phyloP scores from a whole-genome alignment of 1,140 invertebrate genomes.

The Hylaeus anthracinus region DNA sequence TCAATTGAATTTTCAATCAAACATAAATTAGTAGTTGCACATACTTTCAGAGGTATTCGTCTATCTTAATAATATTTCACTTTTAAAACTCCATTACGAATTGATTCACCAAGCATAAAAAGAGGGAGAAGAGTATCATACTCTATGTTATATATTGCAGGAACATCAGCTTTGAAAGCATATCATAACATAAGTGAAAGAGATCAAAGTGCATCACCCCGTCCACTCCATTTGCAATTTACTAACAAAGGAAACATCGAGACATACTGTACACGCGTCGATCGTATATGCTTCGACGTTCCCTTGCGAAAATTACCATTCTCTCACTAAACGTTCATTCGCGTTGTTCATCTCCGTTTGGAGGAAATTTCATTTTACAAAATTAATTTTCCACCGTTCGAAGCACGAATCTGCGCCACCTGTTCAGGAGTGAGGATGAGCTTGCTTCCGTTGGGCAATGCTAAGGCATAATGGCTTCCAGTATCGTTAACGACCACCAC shows the following conservation, averaged over 20 bases:
- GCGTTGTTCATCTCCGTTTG: background rate
- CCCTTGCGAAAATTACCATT: too few species aligned
- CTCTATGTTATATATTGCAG: background rate
- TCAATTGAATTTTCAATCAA: too few species aligned
- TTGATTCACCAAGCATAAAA: background rate
- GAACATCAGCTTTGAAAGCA: conserved; percentile 17
- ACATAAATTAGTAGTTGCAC: too few species aligned
- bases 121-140: background rate
- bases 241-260: too few species aligned
- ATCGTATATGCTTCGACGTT: too few species aligned
- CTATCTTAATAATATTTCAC: background rate
- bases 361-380: conserved; percentile 60
- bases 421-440: conserved; percentile 78
- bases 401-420: conserved; percentile 77
- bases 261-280: too few species aligned
- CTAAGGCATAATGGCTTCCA: conserved; percentile 78
- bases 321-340: background rate
- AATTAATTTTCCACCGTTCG: conserved; percentile 76
- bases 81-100: background rate
- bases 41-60: too few species aligned
- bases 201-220: background rate
- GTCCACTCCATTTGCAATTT: background rate
- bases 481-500: conserved; percentile 79
- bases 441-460: conserved; percentile 77
- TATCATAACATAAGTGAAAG: background rate